Base-by-base conservation (phyloP, 2,888 invertebrate genomes). In the Callimorpha dominula region DNA sequence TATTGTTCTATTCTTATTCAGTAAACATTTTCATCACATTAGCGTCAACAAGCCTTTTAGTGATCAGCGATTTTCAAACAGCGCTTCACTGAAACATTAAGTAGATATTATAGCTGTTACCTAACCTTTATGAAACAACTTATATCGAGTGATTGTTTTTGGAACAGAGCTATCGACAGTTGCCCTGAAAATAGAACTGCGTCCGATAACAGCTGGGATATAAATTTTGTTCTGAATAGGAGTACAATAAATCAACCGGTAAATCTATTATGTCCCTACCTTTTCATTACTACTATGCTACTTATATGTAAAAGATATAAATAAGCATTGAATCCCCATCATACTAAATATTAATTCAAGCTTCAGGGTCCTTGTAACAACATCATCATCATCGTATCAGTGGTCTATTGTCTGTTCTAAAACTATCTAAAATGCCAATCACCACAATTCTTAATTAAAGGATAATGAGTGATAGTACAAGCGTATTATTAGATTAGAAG, bases 161-260 rank as follows among this genome's bases (percentile, higher is more conserved):
- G 20, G 20, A 20, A 57, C 57, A 31, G 11, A 57, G 57, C 12
- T 11, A 54, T 57, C 11, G 65, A 43, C 43, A 31, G 14, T 49
- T 31, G 4, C 12, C 49, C 49, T 65, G 31, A 65, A 65, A 49
- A 4, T 20, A 15, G 49, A 65, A 49, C 14, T 5, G 46, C 6
- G 49, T 31, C 65, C 65, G 65, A 65, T 65, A 65, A 49, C 46
- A 65, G 20, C 14, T 49, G 14, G 65, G 65, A 7, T 49, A 65
- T 65, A 31, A 49, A 43, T 14, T 20, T 11, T 4, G 8, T 65
- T 20, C 49, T 12, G 1, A 65, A n/a, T 65, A 14, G 12, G 12
- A 46, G 5, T 14, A 1, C 46, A 20, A 14, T 46, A 65, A 43
- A 43, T 65, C 20, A 49, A 43, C 46, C 46, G 46, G 65, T 46